A percentile compares a stretch with the other conserved stretches of the same genome.
Conservation (phyloP, 2,888 invertebrate species). For the Drosophila maculinotata region DNA sequence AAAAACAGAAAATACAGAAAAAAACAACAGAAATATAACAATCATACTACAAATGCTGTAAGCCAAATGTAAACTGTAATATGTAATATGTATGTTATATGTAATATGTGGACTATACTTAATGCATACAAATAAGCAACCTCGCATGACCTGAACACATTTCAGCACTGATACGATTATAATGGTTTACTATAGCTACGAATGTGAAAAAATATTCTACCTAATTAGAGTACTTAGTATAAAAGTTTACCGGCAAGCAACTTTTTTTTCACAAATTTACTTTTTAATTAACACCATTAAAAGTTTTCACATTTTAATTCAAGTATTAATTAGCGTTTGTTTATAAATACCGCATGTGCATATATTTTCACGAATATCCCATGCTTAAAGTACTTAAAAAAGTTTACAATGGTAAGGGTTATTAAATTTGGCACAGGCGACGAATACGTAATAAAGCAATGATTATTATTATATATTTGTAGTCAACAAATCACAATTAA, state of each 20-base stretch:
- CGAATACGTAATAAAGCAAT: no score
- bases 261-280: neutral
- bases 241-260: no score
- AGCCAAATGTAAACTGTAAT: conserved; percentile 50
- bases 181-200: neutral
- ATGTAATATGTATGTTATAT: neutral
- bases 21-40: conserved; percentile 37
- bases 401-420: no score
- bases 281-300: neutral
- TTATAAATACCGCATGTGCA: no score
- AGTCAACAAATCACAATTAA: no score
- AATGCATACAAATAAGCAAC: neutral
- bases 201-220: neutral
- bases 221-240: neutral
- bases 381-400: no score
- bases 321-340: neutral
- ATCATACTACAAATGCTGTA: conserved; percentile 48
- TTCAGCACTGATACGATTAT: conserved; percentile 1
- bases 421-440: no score
- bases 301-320: neutral
- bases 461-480: no score
- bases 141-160: conserved; percentile 9
- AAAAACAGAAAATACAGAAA: conserved; percentile 35
- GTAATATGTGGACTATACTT: conserved; percentile 7
- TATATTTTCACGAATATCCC: no score